phyloP scores from a whole-genome alignment of 2,113 vertebrate genomes.

The Python bivittatus region DNA sequence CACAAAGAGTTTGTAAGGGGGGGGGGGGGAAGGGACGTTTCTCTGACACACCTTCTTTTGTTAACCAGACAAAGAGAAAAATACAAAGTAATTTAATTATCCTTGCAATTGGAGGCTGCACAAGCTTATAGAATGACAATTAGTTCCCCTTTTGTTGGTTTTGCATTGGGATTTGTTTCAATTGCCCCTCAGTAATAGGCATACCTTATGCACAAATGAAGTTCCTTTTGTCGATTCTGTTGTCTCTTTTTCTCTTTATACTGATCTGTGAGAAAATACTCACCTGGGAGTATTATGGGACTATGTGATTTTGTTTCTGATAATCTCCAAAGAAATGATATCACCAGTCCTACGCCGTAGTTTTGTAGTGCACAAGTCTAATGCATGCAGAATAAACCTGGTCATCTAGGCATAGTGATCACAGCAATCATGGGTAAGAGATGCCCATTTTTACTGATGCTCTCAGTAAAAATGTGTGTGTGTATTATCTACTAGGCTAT shows the following conservation, averaged over 20 bases:
- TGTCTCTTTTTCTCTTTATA: slow-evolving; percentile 20
- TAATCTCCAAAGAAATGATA: background rate
- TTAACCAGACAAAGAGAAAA: slow-evolving; percentile 66
- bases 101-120: slow-evolving; percentile 66
- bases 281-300: background rate
- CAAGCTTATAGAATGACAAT: slow-evolving; percentile 72
- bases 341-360: background rate
- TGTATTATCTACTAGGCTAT: background rate
- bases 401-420: background rate
- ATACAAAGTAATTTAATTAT: slow-evolving; percentile 77
- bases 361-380: background rate
- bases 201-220: slow-evolving; percentile 52
- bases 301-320: background rate
- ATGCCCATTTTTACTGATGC: background rate
- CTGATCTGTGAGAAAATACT: slow-evolving; percentile 31
- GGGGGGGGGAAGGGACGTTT: slow-evolving; percentile 37
- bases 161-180: slow-evolving; percentile 51
- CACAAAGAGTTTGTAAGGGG: slow-evolving; percentile 61
- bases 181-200: slow-evolving; percentile 60
- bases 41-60: slow-evolving; percentile 55
- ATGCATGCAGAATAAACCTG: background rate
- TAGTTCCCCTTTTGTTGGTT: slow-evolving; percentile 70
- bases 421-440: background rate
- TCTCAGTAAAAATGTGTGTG: background rate
- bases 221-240: slow-evolving; percentile 38